These are phyloP conservation scores for Isurus oxyrinchus DNA, from an alignment of 2,113 vertebrate genomes.

Conservation along the genomic window DNA sequence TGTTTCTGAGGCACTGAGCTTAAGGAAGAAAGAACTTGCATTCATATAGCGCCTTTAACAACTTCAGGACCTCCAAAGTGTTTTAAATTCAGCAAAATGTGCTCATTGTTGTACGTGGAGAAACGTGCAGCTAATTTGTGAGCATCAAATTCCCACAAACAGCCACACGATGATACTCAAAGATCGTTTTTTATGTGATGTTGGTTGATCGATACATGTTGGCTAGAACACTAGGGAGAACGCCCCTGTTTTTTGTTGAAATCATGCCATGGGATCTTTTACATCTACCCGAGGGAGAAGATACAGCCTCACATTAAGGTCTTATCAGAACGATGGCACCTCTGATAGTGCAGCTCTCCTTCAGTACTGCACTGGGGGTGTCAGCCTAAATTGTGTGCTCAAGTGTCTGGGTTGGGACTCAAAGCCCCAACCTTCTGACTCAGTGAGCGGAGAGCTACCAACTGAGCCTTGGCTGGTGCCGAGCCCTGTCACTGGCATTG, in stretches of 20 bases:
- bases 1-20: conserved; percentile 82
- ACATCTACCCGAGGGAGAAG: not conserved
- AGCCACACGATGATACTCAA: not conserved
- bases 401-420: no score
- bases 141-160: not conserved
- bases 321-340: not conserved
- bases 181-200: not conserved
- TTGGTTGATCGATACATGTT: not conserved
- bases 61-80: not conserved
- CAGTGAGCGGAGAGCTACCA: not conserved
- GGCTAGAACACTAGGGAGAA: not conserved
- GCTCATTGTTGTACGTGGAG: not conserved
- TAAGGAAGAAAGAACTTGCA: conserved; percentile 67
- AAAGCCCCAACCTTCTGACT: no score
- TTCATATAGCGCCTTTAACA: not conserved
- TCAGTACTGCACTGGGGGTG: not conserved
- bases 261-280: not conserved
- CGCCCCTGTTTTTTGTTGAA: not conserved
- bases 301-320: not conserved
- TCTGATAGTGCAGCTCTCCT: not conserved
- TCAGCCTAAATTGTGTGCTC: not conserved
- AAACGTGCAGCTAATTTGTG: not conserved
- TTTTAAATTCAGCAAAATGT: not conserved
- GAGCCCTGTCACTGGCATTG: not conserved
- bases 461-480: not conserved